phyloP scores from a whole-genome alignment of 2,888 invertebrate species.

The Isotomurus palustris region DNA sequence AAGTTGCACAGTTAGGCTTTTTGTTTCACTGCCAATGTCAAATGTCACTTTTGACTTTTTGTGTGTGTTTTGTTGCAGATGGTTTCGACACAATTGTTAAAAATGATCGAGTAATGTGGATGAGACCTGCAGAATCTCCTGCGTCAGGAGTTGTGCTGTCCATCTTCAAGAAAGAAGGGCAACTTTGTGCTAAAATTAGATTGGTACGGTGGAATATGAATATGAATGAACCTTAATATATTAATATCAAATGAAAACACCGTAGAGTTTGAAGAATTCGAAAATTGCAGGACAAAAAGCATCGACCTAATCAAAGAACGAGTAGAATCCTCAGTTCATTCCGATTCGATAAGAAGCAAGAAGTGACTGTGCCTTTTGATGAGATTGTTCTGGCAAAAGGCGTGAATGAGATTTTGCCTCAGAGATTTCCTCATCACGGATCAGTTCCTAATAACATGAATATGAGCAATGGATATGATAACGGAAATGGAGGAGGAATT shows the following conservation, averaged over 20 bases:
- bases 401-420: constrained; percentile 14
- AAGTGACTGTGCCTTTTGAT: constrained; percentile 32
- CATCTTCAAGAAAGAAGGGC: constrained; percentile 29
- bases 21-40: neutral
- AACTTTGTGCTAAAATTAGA: constrained; percentile 31
- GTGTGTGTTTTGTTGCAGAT: constrained; percentile 8
- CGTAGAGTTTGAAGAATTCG: neutral
- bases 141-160: constrained; percentile 21
- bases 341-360: constrained; percentile 28
- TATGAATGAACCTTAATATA: neutral
- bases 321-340: constrained; percentile 32
- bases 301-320: constrained; percentile 18
- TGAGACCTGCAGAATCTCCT: constrained; percentile 24
- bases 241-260: neutral
- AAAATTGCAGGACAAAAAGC: constrained; percentile 27
- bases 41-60: too few relatives aligned
- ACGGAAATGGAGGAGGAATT: neutral
- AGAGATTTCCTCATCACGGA: neutral
- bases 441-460: constrained; percentile 13
- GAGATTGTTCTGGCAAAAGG: constrained; percentile 32
- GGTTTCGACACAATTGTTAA: constrained; percentile 31
- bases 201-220: constrained; percentile 12
- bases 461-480: neutral
- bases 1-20: too few relatives aligned
- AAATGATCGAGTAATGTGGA: constrained; percentile 33